phyloP scores from a whole-genome alignment of 2,888 invertebrate genomes.

The Homarus gammarus region DNA sequence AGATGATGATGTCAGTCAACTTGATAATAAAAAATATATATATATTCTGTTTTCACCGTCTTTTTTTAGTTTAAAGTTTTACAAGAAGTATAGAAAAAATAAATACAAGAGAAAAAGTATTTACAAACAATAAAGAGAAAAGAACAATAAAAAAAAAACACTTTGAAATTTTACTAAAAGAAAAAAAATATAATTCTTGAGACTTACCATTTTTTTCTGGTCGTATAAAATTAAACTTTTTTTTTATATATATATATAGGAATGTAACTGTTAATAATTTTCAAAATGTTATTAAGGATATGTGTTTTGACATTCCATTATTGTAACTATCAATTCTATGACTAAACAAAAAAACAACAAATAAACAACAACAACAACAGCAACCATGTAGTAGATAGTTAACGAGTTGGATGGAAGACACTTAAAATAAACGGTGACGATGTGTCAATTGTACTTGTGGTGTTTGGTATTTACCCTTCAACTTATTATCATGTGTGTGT shows the following conservation, averaged over 20 bases:
- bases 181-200: not conserved
- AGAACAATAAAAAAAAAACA: no score
- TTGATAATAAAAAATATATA: not conserved
- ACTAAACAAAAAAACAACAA: no score
- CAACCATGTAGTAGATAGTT: constrained; percentile 37
- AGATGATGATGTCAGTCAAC: no score
- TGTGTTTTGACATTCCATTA: constrained; percentile 12
- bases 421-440: constrained; percentile 54
- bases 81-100: not conserved
- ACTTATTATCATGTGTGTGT: no score
- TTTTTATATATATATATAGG: no score
- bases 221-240: no score
- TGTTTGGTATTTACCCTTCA: constrained; percentile 8
- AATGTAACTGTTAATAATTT: constrained; percentile 40
- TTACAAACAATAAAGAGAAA: no score
- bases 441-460: constrained; percentile 54
- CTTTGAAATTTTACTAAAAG: no score
- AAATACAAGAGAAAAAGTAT: not conserved
- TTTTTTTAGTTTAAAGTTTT: not conserved
- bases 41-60: not conserved
- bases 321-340: constrained; percentile 36
- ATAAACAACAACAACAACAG: no score
- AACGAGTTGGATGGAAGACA: constrained; percentile 18
- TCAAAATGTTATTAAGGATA: constrained; percentile 35
- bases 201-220: not conserved